Percentiles rank a stretch among this genome's conserved stretches.
Evolutionary conservation across 2,888 invertebrate species (phyloP).

Genomic region (Trachelus tabidus): DNA sequence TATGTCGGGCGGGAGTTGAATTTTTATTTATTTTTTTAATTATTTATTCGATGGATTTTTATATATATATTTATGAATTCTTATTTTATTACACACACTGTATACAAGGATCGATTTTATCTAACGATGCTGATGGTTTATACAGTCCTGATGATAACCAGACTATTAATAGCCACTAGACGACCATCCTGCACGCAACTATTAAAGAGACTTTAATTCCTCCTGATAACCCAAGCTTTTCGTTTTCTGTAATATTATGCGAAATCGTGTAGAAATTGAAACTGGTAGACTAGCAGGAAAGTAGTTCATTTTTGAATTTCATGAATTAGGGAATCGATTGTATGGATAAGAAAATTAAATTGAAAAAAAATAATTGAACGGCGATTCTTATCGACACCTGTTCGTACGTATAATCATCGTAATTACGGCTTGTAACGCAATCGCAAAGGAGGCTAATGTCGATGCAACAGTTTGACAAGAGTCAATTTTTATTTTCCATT

Average conservation of each 20-base stretch:
- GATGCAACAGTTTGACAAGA: neutral
- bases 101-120: neutral
- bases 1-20: neutral
- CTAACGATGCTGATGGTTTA: neutral
- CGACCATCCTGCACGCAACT: neutral
- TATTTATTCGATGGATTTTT: neutral
- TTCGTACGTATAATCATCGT: neutral
- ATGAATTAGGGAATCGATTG: too few relatives aligned
- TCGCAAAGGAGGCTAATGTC: neutral
- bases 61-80: neutral
- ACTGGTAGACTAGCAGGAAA: too few relatives aligned
- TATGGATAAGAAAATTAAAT: too few relatives aligned
- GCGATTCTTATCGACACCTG: neutral
- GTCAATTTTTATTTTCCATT: neutral
- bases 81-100: neutral
- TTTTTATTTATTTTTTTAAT: neutral
- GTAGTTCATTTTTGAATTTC: too few relatives aligned
- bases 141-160: neutral
- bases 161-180: neutral
- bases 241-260: too few relatives aligned
- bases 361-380: neutral
- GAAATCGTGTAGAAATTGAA: neutral
- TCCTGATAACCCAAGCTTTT: neutral
- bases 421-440: neutral
- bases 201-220: neutral